A percentile compares a stretch with the other conserved stretches of the same genome.
These are phyloP conservation scores for Eupleurogrammus muticus DNA, from an alignment of 2,797 vertebrate species.

Conservation along the genomic window DNA sequence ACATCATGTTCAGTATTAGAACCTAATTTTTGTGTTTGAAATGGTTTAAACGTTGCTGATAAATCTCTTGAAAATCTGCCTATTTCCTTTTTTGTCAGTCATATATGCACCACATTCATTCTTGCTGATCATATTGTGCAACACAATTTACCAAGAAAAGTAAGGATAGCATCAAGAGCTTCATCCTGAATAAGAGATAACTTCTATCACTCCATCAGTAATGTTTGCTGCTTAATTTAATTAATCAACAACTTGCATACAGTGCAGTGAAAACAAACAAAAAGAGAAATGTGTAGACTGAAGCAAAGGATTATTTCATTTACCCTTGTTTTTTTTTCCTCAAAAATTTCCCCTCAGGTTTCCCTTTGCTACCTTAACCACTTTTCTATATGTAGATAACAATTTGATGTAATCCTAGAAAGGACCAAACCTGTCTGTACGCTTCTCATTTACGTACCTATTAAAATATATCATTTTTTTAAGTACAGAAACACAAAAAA, in stretches of 20 bases:
- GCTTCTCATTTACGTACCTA: too few species aligned
- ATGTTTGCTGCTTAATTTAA: not conserved
- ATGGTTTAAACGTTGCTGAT: constrained; percentile 4
- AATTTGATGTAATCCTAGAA: not conserved
- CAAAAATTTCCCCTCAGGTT: too few species aligned
- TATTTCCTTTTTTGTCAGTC: constrained; percentile 6
- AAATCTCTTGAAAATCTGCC: constrained; percentile 20
- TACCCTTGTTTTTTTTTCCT: not conserved
- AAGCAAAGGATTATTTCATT: too few species aligned
- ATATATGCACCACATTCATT: not conserved
- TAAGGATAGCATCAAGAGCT: not conserved
- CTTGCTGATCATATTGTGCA: too few species aligned
- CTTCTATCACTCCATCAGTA: not conserved
- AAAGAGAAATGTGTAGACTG: too few species aligned
- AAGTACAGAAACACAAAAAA: too few species aligned
- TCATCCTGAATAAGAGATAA: not conserved
- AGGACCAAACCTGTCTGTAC: too few species aligned
- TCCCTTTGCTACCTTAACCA: not conserved
- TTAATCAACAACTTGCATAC: too few species aligned
- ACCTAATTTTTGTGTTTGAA: constrained; percentile 11
- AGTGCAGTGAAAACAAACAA: too few species aligned
- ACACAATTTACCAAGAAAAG: not conserved
- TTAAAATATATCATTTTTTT: too few species aligned
- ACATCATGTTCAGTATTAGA: constrained; percentile 19
- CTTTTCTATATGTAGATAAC: not conserved